Conservation (phyloP, 2,797 vertebrate genomes). For the Sardinella longiceps region DNA sequence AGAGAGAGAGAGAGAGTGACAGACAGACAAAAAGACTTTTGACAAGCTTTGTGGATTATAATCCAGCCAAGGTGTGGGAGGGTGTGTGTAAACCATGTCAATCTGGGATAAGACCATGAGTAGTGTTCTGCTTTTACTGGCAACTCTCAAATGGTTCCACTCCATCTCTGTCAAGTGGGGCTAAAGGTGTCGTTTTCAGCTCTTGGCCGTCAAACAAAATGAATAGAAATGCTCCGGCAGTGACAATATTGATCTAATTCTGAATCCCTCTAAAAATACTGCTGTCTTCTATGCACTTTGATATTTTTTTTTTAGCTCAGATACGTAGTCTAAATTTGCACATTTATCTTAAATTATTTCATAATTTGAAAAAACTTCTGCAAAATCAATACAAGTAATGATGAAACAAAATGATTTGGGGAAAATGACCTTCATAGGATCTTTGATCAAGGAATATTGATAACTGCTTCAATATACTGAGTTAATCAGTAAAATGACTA, state of each 20-base stretch:
- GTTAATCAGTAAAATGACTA: neutral
- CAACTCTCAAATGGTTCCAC: neutral
- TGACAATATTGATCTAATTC: neutral
- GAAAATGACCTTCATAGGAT: neutral
- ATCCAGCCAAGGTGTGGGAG: neutral
- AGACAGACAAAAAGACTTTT: neutral
- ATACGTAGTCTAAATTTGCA: neutral
- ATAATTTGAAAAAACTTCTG: neutral
- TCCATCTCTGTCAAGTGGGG: neutral
- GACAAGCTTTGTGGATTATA: neutral
- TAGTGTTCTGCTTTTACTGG: neutral
- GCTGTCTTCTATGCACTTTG: neutral
- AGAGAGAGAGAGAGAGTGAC: neutral
- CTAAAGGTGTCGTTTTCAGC: neutral
- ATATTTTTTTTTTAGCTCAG: neutral
- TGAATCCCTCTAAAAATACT: neutral
- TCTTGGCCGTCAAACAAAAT: neutral
- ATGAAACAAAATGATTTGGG: neutral
- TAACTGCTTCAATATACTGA: neutral
- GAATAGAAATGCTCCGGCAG: neutral
- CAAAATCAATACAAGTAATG: neutral
- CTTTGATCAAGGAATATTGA: neutral
- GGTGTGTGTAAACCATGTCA: neutral
- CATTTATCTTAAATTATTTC: neutral
- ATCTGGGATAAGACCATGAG: neutral